Evolutionary conservation across 2,888 invertebrate genomes (phyloP), one percentile per base, ranked within the genome.

Genomic region (Acronicta leporina): DNA sequence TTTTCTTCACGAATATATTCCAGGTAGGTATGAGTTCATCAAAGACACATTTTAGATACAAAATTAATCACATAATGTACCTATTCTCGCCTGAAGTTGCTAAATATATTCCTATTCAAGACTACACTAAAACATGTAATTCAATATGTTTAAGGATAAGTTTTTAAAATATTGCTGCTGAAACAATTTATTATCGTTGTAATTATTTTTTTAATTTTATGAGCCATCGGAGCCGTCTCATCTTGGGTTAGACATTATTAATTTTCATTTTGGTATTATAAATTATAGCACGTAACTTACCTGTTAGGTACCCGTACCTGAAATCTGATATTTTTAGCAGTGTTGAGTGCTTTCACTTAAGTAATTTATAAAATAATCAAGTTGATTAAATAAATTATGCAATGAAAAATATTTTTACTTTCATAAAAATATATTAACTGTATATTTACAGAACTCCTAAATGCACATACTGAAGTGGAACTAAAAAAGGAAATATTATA

Each of bases 41-140:
- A 63, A 67, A 76, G 77, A 70, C 73, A 65, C 60, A 69, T 76
- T 73, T 77, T 68, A 59, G 66, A 77, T 77, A 64, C 68, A 72
- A 79, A 76, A 61, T 68, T 61, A 58, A 70, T 68, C 72, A 66
- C 51, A 72, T 30, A 59, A 59, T 38, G 38, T 77, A 72, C 75
- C 73, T 51, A 47, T 65, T 48, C 65, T 52, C 68, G 70, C 52
- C 33, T 70, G 59, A 42, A 25, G 43, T 13, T 38, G 62, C 46
- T 62, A 42, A 42, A 46, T 41, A 9, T 56, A 30, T 20, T 20
- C 20, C 20, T 3, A 20, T 20, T 20, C 20, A 20, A 20, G 2
- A 20, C 20, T 20, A 20, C 20, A 20, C 20, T 20, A 20, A 20
- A 20, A 20, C 20, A 20, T 20, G 20, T 20, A 3, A 20, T 20